Percentiles rank a stretch among this genome's conserved stretches.
phyloP scores from a whole-genome alignment of 2,888 invertebrate species.

The Dasysyrphus albostriatus region DNA sequence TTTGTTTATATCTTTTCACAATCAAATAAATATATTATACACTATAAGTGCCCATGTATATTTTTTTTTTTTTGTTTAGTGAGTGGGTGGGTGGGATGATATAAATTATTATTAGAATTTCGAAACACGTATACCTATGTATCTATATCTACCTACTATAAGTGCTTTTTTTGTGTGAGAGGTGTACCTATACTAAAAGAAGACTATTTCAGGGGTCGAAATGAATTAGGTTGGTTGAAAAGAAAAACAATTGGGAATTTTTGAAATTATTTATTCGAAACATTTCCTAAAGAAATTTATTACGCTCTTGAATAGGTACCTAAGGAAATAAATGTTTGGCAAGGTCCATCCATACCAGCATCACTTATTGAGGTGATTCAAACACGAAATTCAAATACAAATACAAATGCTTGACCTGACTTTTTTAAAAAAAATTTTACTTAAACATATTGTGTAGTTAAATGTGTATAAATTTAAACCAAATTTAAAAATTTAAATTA shows the following conservation, averaged over 20 bases:
- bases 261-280: neutral
- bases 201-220: neutral
- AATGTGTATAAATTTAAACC: too few relatives aligned
- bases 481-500: too few relatives aligned
- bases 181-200: neutral
- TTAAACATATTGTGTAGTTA: too few relatives aligned
- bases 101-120: constrained; percentile 36
- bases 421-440: too few relatives aligned
- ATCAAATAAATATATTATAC: constrained; percentile 8
- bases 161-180: neutral
- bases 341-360: neutral
- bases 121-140: constrained; percentile 4
- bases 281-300: neutral
- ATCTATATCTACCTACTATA: neutral
- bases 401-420: too few relatives aligned
- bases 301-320: constrained; percentile 6
- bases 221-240: neutral
- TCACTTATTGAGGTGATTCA: neutral
- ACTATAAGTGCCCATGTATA: neutral
- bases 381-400: too few relatives aligned
- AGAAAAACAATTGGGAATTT: constrained; percentile 19
- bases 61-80: neutral
- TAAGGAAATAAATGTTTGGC: neutral
- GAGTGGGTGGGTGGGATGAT: constrained; percentile 33
- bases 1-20: constrained; percentile 36